phyloP scores from a whole-genome alignment of 2,113 vertebrate species.

The Kryptolebias marmoratus region DNA sequence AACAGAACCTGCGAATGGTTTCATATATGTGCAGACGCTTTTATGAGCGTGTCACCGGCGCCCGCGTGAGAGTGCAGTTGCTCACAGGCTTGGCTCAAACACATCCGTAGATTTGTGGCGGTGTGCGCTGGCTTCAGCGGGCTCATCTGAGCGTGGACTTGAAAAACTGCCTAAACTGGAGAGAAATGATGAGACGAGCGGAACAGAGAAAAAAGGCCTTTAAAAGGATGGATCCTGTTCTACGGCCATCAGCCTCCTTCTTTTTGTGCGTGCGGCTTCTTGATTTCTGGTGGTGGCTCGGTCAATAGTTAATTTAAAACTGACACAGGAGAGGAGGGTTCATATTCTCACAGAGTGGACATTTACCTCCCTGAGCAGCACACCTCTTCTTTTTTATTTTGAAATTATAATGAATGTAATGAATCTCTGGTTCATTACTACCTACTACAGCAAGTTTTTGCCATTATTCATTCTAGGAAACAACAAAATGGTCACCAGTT shows the following conservation, averaged over 20 bases:
- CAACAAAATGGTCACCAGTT: background rate
- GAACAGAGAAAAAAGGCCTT: conserved; percentile 34
- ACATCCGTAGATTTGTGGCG: conserved; percentile 38
- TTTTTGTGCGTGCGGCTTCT: conserved; percentile 51
- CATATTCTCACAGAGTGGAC: conserved; percentile 21
- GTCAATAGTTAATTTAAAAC: conserved; percentile 75
- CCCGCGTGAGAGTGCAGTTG: conserved; percentile 47
- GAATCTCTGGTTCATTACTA: conserved; percentile 9
- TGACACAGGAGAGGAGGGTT: conserved; percentile 48
- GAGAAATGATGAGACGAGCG: conserved; percentile 35
- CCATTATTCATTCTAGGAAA: background rate
- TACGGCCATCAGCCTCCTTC: conserved; percentile 58
- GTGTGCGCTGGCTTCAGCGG: conserved; percentile 29
- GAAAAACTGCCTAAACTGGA: conserved; percentile 51
- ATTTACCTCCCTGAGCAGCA: conserved; percentile 26
- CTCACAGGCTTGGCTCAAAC: conserved; percentile 58
- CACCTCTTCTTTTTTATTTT: background rate
- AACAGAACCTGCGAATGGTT: conserved; percentile 6
- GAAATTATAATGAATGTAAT: conserved; percentile 2
- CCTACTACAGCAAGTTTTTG: background rate
- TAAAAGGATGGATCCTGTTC: conserved; percentile 58
- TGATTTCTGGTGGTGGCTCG: conserved; percentile 54
- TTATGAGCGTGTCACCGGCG: conserved; percentile 27
- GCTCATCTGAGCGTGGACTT: conserved; percentile 20
- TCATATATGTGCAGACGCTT: conserved; percentile 22